phyloP scores from a whole-genome alignment of 1,140 invertebrate species.

The Charaxes varanes region DNA sequence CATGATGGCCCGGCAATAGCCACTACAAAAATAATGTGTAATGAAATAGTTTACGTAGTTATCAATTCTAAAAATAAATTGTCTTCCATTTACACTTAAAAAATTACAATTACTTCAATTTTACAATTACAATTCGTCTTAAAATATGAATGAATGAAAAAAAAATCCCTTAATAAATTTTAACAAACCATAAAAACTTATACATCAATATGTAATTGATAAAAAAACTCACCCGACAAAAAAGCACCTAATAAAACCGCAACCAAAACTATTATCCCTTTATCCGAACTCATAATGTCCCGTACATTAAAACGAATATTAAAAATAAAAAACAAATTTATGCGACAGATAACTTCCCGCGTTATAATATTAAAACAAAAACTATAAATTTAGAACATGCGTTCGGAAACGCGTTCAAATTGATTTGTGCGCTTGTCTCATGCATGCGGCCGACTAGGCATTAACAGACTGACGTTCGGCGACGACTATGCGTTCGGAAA shows the following conservation, averaged over 20 bases:
- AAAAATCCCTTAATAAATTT: no score
- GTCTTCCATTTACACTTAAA: neutral
- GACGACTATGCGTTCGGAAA: conserved; percentile 45
- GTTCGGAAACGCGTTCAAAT: conserved; percentile 35
- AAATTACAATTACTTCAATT: neutral
- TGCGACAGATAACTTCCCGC: neutral
- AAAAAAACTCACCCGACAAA: conserved; percentile 25
- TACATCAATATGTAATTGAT: neutral
- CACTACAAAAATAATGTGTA: no score
- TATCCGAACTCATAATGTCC: neutral
- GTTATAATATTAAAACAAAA: conserved; percentile 7
- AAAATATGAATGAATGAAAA: no score
- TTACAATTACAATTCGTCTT: neutral
- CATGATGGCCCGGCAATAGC: no score
- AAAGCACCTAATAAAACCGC: conserved; percentile 18
- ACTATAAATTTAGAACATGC: conserved; percentile 27
- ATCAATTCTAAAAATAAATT: neutral
- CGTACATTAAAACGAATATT: neutral
- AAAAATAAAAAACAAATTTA: conserved; percentile 3
- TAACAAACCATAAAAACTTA: no score
- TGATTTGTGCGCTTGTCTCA: conserved; percentile 40
- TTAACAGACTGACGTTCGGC: conserved; percentile 46
- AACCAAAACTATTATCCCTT: conserved; percentile 17
- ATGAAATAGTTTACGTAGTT: no score
- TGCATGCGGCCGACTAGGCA: conserved; percentile 36